Evolutionary conservation across 2,888 invertebrate genomes (phyloP).

Genomic region (Himalopsyche kuldschensis): DNA sequence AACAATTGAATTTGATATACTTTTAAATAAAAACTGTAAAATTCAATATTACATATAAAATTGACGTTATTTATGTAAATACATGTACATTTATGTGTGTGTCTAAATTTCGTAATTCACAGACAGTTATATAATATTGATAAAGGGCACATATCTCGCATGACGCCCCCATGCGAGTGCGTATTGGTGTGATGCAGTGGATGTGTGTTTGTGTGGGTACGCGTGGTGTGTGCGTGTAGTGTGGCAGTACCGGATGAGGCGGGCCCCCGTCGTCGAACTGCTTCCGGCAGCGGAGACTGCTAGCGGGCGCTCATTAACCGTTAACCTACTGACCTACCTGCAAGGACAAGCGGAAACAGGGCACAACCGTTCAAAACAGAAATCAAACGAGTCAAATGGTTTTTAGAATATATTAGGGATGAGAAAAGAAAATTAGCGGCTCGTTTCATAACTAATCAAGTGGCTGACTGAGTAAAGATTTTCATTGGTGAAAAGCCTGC

Average conservation of each 20-base stretch:
- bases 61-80: too few relatives aligned
- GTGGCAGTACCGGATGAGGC: conserved; percentile 54
- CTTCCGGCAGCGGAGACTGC: conserved; percentile 35
- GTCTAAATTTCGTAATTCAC: too few relatives aligned
- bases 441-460: background rate
- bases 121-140: too few relatives aligned
- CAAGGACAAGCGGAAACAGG: conserved; percentile 58
- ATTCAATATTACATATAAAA: too few relatives aligned
- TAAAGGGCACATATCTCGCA: too few relatives aligned
- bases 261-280: conserved; percentile 50
- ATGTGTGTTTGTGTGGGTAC: conserved; percentile 27
- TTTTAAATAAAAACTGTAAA: too few relatives aligned
- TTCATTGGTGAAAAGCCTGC: background rate
- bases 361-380: conserved; percentile 48
- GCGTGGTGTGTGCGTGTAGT: conserved; percentile 28
- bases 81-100: too few relatives aligned
- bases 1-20: too few relatives aligned
- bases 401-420: background rate
- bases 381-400: background rate
- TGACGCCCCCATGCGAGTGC: background rate
- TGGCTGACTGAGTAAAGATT: background rate
- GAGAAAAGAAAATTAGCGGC: background rate
- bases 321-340: conserved; percentile 61
- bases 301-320: conserved; percentile 43
- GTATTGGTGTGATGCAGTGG: conserved; percentile 17